Conservation (phyloP, 1,140 invertebrate species). For the Chymomyza costata region DNA sequence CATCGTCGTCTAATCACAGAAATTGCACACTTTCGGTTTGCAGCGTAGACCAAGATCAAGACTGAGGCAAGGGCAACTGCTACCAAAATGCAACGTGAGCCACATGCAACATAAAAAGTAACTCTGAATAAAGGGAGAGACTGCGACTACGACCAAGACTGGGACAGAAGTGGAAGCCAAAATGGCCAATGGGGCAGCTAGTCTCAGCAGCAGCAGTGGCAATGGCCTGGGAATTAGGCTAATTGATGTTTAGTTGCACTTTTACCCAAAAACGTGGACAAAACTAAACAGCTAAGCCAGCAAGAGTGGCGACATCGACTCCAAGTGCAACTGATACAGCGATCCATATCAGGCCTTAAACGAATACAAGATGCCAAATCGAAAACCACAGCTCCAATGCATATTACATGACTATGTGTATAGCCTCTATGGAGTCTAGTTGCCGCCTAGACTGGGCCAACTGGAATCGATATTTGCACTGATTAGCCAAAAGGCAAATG, state of each 20-base stretch:
- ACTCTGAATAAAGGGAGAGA: conserved; percentile 28
- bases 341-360: conserved; percentile 6
- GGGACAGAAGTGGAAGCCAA: conserved; percentile 21
- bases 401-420: conserved; percentile 51
- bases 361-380: too few species aligned
- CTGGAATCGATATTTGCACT: too few species aligned
- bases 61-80: conserved; percentile 40
- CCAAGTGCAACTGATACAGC: conserved; percentile 9
- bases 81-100: conserved; percentile 64
- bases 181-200: too few species aligned
- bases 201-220: too few species aligned
- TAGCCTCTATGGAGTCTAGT: too few species aligned
- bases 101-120: conserved; percentile 58
- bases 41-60: too few species aligned
- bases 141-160: conserved; percentile 16
- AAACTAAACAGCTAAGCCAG: conserved; percentile 19
- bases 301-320: too few species aligned
- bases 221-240: conserved; percentile 68
- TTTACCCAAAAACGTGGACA: conserved; percentile 65
- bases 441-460: too few species aligned
- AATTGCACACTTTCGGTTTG: conserved; percentile 9
- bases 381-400: conserved; percentile 20
- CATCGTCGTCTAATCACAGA: conserved; percentile 63
- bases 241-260: conserved; percentile 74
- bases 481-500: too few species aligned